Evolutionary conservation across 2,888 invertebrate genomes (phyloP).

Genomic region (Unio delphinus): DNA sequence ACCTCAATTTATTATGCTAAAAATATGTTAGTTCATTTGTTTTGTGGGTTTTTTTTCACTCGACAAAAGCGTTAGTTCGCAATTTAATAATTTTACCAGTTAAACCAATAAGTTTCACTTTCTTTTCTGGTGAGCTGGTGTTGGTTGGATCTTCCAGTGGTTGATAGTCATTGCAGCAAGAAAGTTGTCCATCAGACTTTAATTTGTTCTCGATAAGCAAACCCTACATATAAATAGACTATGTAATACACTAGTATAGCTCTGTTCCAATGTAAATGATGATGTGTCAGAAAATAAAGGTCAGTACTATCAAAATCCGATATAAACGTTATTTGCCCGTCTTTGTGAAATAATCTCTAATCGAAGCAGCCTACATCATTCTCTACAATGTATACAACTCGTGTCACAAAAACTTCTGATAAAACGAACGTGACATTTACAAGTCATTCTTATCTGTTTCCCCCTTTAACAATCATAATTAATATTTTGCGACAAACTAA

Average conservation of each 20-base stretch:
- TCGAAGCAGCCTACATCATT: not conserved
- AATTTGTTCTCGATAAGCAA: constrained; percentile 16
- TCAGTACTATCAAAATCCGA: no score
- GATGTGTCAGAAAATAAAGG: no score
- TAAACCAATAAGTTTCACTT: constrained; percentile 10
- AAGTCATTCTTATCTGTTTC: no score
- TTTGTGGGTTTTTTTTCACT: no score
- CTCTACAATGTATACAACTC: no score
- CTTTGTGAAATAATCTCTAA: not conserved
- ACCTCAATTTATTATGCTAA: no score
- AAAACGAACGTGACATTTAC: no score
- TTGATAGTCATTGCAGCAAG: constrained; percentile 15
- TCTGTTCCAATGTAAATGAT: no score
- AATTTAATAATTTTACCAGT: constrained; percentile 12
- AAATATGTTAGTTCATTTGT: no score
- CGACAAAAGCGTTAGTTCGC: not conserved
- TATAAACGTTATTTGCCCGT: not conserved
- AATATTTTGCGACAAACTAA: no score
- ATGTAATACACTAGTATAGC: not conserved
- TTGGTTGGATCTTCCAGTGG: constrained; percentile 21
- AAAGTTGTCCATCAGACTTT: constrained; percentile 1
- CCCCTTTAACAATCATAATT: no score
- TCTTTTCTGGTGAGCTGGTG: constrained; percentile 5
- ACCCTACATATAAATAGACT: constrained; percentile 9
- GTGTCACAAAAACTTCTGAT: no score